These are phyloP conservation scores for Aethes cnicana DNA, from an alignment of 2,888 invertebrate species.

Conservation along the genomic window DNA sequence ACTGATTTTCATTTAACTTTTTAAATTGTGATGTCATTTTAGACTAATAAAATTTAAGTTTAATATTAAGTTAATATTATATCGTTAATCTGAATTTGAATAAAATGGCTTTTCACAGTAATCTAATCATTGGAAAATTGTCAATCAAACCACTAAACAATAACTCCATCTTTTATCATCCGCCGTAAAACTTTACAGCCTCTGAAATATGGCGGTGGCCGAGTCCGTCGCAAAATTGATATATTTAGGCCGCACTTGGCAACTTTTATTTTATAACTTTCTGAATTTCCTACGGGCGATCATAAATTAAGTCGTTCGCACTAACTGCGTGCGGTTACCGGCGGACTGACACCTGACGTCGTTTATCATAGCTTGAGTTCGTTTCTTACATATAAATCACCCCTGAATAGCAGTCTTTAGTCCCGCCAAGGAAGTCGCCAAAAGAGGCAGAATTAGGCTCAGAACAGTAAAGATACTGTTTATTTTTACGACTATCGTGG, in stretches of 20 bases:
- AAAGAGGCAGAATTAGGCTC: no score
- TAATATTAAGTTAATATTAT: no score
- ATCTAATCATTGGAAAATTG: neutral
- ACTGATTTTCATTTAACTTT: no score
- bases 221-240: slow-evolving; percentile 17
- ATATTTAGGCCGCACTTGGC: slow-evolving; percentile 21
- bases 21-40: no score
- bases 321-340: slow-evolving; percentile 23
- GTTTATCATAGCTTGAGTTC: slow-evolving; percentile 21
- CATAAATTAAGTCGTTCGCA: slow-evolving; percentile 28
- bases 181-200: slow-evolving; percentile 17
- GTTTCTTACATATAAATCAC: slow-evolving; percentile 26
- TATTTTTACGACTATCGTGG: no score
- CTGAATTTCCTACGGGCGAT: slow-evolving; percentile 14
- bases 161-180: slow-evolving; percentile 6
- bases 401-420: slow-evolving; percentile 5
- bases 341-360: slow-evolving; percentile 27
- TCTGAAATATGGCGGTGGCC: slow-evolving; percentile 3
- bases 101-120: no score
- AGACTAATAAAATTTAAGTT: no score
- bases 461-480: no score
- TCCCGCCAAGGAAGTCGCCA: neutral
- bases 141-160: neutral
- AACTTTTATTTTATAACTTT: slow-evolving; percentile 27
- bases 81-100: no score